These are phyloP conservation scores for Galbula dea DNA, from an alignment of 2,113 vertebrate genomes.

Conservation along the genomic window DNA sequence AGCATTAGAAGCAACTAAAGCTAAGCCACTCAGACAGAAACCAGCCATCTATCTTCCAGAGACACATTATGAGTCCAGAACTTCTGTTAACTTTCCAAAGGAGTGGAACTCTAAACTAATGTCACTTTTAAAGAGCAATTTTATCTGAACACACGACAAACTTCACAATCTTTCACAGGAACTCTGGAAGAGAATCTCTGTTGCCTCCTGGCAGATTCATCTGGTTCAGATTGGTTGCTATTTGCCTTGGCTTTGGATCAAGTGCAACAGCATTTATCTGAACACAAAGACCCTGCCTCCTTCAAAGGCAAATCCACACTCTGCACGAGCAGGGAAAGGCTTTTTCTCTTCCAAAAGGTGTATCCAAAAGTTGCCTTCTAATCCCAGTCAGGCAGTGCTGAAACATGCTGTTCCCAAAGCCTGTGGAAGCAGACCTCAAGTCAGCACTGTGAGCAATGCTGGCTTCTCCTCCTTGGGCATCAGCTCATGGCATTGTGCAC, in stretches of 20 bases:
- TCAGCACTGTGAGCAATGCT: not conserved
- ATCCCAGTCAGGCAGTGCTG: not conserved
- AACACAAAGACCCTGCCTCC: not conserved
- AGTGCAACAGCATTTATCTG: not conserved
- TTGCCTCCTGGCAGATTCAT: not conserved
- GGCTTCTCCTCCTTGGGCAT: not conserved
- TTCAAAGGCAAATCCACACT: constrained; percentile 1
- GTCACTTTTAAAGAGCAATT: not conserved
- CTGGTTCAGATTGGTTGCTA: constrained; percentile 37
- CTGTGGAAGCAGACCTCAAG: not conserved
- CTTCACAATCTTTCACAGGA: not conserved
- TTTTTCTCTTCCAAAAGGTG: not conserved
- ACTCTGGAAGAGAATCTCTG: not conserved
- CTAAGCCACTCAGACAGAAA: not conserved
- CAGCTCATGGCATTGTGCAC: not conserved
- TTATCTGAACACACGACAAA: not conserved
- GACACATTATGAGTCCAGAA: not conserved
- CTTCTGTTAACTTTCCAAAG: not conserved
- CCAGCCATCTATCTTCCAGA: not conserved
- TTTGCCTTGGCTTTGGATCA: constrained; percentile 49
- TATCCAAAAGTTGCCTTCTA: not conserved
- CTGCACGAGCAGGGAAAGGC: not conserved
- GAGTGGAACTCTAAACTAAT: not conserved
- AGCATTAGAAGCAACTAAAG: constrained; percentile 3
- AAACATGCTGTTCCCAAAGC: not conserved